Percentiles rank a stretch among this genome's conserved stretches.
phyloP scores from a whole-genome alignment of 1,140 invertebrate genomes.

The Lepidurus apus region DNA sequence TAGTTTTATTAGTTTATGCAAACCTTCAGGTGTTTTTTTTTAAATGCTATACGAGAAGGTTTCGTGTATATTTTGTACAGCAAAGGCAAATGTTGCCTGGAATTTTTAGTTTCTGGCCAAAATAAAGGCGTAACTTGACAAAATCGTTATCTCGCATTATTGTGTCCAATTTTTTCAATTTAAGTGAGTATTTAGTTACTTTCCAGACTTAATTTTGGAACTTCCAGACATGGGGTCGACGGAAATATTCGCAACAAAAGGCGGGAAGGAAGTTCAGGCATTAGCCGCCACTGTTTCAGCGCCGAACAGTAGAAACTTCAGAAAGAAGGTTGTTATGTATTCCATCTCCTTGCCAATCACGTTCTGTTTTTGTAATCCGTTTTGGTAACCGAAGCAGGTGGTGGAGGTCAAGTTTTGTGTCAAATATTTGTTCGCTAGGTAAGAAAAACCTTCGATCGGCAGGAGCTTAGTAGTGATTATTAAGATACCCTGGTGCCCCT shows the following conservation, averaged over 20 bases:
- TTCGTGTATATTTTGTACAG: conserved; percentile 7
- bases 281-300: background rate
- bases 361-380: background rate
- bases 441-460: background rate
- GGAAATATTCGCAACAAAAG: background rate
- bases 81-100: background rate
- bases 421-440: conserved; percentile 5
- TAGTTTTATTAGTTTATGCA: background rate
- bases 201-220: no score
- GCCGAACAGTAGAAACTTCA: background rate
- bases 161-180: background rate
- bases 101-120: background rate
- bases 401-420: background rate
- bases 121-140: background rate
- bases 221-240: no score
- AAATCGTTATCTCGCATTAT: background rate
- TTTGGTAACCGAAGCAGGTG: background rate
- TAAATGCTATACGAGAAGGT: background rate
- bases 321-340: background rate
- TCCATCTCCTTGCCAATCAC: background rate
- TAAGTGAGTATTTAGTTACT: background rate
- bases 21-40: background rate
- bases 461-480: background rate
- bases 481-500: conserved; percentile 3
- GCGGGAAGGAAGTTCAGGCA: background rate